Base-by-base conservation (phyloP, 2,888 invertebrate species). In the Netelia inedita region DNA sequence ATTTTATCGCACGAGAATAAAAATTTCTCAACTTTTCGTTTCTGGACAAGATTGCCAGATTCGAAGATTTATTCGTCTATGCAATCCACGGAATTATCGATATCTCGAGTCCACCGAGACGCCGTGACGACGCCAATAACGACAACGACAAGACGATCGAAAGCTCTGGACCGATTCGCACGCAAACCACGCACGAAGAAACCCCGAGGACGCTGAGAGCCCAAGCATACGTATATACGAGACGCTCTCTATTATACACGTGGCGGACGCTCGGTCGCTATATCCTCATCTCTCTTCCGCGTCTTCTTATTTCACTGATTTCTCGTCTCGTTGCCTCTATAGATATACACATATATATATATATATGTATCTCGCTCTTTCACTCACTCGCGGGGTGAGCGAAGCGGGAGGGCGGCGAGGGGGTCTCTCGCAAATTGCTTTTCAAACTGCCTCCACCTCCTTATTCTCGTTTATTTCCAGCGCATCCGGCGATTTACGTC, bases 401-500 rank as follows among this genome's bases (percentile, higher is more conserved):
- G 35, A 35, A 6, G 35, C 35, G 35, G 35, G 35, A 35, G 35
- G 35, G 35, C 6, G 35, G 35, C 35, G 43, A 35, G 53, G 74
- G 63, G 69, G 14, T 46, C 61, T 46, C 68, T 79, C 83, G 86
- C 87, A 88, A 88, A 88, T 88, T 88, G 88, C 88, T 85, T 85
- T 83, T 83, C 87, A 85, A 86, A 85, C 85, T 80, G 81, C 83
- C 85, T 86, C 86, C 84, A 82, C 86, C 88, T 86, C 86, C 83
- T 87, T 82, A 78, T 88, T 85, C 84, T 88, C 88, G 87, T 72
- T 83, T 84, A 88, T 89, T 89, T 88, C 79, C 87, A 85, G 83
- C 82, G 83, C 85, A 88, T 90, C 89, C 90, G 89, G 88, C 86
- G 88, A 88, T 88, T 88, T 87, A 83, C 83, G 83, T 86, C 81